phyloP scores from a whole-genome alignment of 2,797 vertebrate genomes.

The Pogonophryne albipinna region DNA sequence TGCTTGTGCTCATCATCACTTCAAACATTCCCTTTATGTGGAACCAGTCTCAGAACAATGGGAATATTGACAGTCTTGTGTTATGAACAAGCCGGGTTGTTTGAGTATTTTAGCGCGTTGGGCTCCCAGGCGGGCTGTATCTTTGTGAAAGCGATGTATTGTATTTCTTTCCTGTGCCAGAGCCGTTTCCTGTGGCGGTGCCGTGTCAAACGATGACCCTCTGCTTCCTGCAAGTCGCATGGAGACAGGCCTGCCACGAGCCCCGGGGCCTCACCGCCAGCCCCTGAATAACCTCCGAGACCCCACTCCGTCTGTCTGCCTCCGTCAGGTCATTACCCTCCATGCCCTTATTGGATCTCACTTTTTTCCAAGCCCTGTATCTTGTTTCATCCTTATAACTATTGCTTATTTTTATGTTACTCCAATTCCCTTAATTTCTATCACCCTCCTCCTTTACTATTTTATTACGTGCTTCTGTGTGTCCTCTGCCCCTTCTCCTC shows the following conservation, averaged over 20 bases:
- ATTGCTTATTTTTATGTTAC: background rate
- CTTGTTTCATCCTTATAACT: background rate
- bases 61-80: conserved; percentile 75
- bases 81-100: conserved; percentile 74
- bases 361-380: conserved; percentile 3
- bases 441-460: conserved; percentile 4
- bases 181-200: conserved; percentile 90
- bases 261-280: conserved; percentile 80
- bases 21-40: conserved; percentile 71
- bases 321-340: conserved; percentile 49
- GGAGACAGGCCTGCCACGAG: conserved; percentile 89
- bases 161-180: conserved; percentile 95
- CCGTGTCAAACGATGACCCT: conserved; percentile 90
- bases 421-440: background rate
- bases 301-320: conserved; percentile 9
- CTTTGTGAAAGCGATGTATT: conserved; percentile 86
- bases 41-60: conserved; percentile 66
- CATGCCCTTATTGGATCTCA: conserved; percentile 21
- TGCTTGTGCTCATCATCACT: conserved; percentile 45
- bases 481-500: conserved; percentile 31
- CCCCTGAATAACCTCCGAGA: conserved; percentile 64
- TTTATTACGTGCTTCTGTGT: conserved; percentile 24
- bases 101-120: conserved; percentile 79
- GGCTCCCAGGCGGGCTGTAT: conserved; percentile 75
- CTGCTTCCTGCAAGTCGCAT: conserved; percentile 90